Evolutionary conservation across 2,888 invertebrate species (phyloP).

Genomic region (Serripes groenlandicus): DNA sequence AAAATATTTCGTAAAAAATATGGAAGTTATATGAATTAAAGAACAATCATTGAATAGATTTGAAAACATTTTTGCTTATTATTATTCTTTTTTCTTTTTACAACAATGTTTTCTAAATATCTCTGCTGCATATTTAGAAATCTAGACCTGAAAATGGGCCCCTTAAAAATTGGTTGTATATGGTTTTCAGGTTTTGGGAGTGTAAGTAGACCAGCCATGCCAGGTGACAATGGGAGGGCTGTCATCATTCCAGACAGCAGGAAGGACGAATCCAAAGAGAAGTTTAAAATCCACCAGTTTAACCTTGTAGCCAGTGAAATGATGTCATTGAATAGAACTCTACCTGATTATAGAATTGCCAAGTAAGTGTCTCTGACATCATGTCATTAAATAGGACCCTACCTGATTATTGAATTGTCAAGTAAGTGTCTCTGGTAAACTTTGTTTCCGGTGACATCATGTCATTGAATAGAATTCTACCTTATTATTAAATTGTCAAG

Average conservation of each 20-base stretch:
- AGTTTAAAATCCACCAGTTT: slow-evolving; percentile 99
- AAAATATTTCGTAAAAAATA: too few species aligned
- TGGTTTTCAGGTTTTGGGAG: slow-evolving; percentile 72
- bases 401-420: too few species aligned
- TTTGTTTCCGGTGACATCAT: slow-evolving; percentile 99
- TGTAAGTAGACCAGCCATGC: slow-evolving; percentile 88
- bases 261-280: slow-evolving; percentile 95
- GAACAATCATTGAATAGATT: too few species aligned
- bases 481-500: slow-evolving; percentile 96
- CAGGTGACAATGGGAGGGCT: slow-evolving; percentile 97
- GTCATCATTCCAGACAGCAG: slow-evolving; percentile 95
- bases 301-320: slow-evolving; percentile 99
- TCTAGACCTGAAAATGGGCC: too few species aligned
- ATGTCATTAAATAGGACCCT: too few species aligned
- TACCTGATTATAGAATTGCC: slow-evolving; percentile 96
- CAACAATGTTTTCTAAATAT: too few species aligned
- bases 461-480: slow-evolving; percentile 96
- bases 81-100: not conserved
- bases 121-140: too few species aligned
- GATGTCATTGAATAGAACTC: slow-evolving; percentile 97
- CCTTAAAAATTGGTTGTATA: too few species aligned
- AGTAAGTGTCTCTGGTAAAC: too few species aligned
- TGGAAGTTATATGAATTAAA: too few species aligned
- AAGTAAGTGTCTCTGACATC: too few species aligned
- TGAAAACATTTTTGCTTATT: too few species aligned